These are phyloP conservation scores for Strigamia crassipes DNA, from an alignment of 2,888 invertebrate species.

Conservation along the genomic window DNA sequence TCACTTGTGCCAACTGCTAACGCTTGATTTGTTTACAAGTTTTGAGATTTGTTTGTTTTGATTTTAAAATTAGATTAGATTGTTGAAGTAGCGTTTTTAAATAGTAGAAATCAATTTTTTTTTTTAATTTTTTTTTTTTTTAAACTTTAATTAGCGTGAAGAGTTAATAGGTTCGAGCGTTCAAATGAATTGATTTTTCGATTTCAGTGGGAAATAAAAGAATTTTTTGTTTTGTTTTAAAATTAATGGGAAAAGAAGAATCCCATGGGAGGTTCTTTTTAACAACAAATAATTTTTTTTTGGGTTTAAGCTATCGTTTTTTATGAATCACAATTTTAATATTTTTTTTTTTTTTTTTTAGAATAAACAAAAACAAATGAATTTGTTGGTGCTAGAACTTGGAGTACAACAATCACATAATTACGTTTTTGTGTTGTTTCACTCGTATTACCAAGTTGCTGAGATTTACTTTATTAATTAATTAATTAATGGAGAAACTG, in stretches of 20 bases:
- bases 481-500: background rate
- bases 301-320: background rate
- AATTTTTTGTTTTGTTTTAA: background rate
- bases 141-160: background rate
- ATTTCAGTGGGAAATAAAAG: background rate
- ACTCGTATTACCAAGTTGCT: background rate
- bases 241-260: background rate
- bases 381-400: no score
- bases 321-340: background rate
- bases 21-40: background rate
- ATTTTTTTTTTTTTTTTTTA: background rate
- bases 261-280: background rate
- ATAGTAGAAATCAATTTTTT: background rate
- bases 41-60: background rate
- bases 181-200: slow-evolving; percentile 11
- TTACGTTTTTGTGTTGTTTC: background rate
- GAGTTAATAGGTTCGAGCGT: background rate
- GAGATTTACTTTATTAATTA: no score
- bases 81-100: background rate
- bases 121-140: background rate
- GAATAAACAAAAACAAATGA: no score
- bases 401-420: background rate
- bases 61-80: background rate
- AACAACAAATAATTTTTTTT: background rate
- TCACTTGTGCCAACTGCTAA: background rate